phyloP scores from a whole-genome alignment of 2,888 invertebrate genomes.

The Dermolepida albohirtum region DNA sequence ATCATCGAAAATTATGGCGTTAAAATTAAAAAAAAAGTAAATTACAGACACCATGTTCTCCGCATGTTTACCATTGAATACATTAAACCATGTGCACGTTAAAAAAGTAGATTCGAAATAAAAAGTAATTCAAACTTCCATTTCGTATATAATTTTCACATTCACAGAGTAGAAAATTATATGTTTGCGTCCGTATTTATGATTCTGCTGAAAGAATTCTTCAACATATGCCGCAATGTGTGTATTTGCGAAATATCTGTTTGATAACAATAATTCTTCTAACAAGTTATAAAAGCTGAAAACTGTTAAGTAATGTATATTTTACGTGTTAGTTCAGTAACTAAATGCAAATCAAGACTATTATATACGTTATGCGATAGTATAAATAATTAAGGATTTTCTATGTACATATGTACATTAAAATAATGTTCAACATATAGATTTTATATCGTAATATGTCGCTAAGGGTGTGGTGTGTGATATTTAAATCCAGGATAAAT shows the following conservation, averaged over 20 bases:
- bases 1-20: constrained; percentile 19
- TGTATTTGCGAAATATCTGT: neutral
- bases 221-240: neutral
- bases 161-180: constrained; percentile 21
- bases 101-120: constrained; percentile 13
- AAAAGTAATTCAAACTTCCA: constrained; percentile 18
- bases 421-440: too few species aligned
- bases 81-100: neutral
- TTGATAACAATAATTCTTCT: neutral
- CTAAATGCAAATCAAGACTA: too few species aligned
- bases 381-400: too few species aligned
- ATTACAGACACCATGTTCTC: neutral
- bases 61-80: constrained; percentile 4
- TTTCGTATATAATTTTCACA: constrained; percentile 18
- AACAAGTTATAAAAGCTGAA: neutral
- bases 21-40: too few species aligned
- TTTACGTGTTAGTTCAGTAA: too few species aligned
- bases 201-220: neutral
- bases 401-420: too few species aligned
- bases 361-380: too few species aligned
- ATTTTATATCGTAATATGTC: too few species aligned
- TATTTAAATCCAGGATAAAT: too few species aligned
- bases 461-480: too few species aligned
- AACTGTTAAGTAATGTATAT: too few species aligned
- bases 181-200: neutral